Conservation (phyloP, 2,888 invertebrate genomes). For the Athrips mouffetella region DNA sequence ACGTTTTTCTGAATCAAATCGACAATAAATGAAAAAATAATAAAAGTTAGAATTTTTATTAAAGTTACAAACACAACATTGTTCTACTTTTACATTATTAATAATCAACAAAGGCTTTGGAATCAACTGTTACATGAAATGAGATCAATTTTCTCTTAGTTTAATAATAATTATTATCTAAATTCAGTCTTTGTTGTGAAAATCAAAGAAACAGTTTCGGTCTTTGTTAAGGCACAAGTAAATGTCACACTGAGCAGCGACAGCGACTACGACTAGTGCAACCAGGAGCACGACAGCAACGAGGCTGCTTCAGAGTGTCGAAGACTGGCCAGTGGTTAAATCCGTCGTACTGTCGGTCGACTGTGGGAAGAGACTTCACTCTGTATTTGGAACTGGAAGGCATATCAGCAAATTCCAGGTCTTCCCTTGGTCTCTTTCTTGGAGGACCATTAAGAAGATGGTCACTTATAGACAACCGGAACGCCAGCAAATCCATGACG, state of each 20-base stretch:
- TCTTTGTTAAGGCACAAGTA: conserved; percentile 27
- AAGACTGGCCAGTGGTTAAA: conserved; percentile 28
- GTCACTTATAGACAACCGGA: conserved; percentile 25
- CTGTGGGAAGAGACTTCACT: conserved; percentile 18
- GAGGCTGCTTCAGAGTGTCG: conserved; percentile 18
- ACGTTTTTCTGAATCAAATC: too few relatives aligned
- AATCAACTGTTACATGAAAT: too few relatives aligned
- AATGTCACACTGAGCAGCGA: conserved; percentile 29
- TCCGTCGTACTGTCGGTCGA: conserved; percentile 24
- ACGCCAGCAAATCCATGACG: conserved; percentile 24
- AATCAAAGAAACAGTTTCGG: conserved; percentile 21
- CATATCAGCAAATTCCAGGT: conserved; percentile 22
- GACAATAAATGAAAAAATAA: too few relatives aligned
- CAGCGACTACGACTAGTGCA: conserved; percentile 24
- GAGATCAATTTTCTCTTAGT: conserved; percentile 12
- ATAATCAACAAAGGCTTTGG: too few relatives aligned
- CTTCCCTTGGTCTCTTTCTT: conserved; percentile 18
- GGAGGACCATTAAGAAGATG: conserved; percentile 22
- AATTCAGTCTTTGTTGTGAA: conserved; percentile 12
- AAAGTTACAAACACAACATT: too few relatives aligned
- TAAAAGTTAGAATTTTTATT: too few relatives aligned
- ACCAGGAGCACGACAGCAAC: conserved; percentile 17
- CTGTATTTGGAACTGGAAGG: conserved; percentile 20
- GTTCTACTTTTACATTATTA: too few relatives aligned
- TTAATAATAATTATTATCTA: conserved; percentile 3